Base-by-base conservation (phyloP, 2,113 vertebrate genomes). In the Crotophaga sulcirostris region DNA sequence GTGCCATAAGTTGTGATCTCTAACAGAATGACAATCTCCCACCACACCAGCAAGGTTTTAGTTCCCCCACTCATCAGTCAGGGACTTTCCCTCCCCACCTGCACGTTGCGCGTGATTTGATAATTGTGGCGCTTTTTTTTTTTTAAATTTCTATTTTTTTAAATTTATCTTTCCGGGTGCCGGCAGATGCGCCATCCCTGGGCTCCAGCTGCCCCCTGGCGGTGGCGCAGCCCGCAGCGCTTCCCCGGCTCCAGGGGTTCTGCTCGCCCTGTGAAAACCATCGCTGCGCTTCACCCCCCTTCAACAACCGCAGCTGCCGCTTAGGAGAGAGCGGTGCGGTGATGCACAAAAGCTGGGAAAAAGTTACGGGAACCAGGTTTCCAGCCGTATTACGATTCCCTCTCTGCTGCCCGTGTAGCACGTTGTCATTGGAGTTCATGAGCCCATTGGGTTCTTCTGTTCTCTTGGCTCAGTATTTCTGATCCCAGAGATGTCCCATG, bases 161-260 rank as follows among this genome's bases (percentile, higher is more conserved):
- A 12, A 10, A 13, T 23, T 23, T 12, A 34, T 13, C 34, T 33
- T 42, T 20, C 5, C 9, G 9, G 4, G 6, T 5, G 15, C 16
- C 5, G 31, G 16, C 51, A 31, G 44, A 51, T 0, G 63, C 0
- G 40, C 44, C 76, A 82, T 73, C 2, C 1, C 44, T 20, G 86
- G 70, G 23, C 77, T 89, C 70, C 93, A 34, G 89, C 90, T 81
- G 96, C 94, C 96, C 84, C 21, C 94, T 95, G 87, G 38, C 86
- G 95, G 94, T 29, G n/a, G 24, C 51, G 12, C 26, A 7, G 73
- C 42, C 52, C 10, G 2, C 2, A 7, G 55, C 47, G 26, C 11
- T 47, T 15, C 26, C 15, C 17, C 11, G 14, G 9, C 58, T 4
- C 21, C 58, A 1, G 55, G 38, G 16, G 14, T 3, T 33, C 24